Conservation (phyloP, 2,797 vertebrate genomes). For the Takifugu rubripes region DNA sequence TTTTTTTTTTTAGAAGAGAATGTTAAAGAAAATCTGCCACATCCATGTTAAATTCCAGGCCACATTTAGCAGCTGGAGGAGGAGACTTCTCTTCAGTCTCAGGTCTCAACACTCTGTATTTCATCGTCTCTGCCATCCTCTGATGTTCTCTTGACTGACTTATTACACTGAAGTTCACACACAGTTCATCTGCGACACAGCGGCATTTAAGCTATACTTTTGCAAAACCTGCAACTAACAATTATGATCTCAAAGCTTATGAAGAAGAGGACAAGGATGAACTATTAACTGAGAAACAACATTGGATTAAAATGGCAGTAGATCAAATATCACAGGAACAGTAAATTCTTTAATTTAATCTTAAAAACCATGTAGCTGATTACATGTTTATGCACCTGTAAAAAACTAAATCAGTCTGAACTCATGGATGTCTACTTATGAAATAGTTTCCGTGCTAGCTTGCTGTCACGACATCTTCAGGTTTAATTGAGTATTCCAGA, state of each 20-base stretch:
- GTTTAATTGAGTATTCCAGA: conserved; percentile 4
- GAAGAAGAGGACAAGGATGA: no score
- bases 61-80: conserved; percentile 42
- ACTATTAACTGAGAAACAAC: no score
- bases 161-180: neutral
- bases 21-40: conserved; percentile 43
- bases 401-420: no score
- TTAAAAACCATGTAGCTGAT: no score
- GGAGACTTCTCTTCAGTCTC: conserved; percentile 20
- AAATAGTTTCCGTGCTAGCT: neutral
- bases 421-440: no score
- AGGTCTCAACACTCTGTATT: conserved; percentile 5
- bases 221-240: neutral
- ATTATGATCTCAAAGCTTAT: no score
- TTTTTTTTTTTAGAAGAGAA: no score
- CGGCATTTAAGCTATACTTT: neutral
- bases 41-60: conserved; percentile 70
- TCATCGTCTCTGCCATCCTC: neutral
- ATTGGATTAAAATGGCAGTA: no score
- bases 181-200: neutral
- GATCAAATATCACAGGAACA: no score
- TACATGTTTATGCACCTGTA: no score
- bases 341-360: no score
- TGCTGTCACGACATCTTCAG: neutral
- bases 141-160: neutral